Base-by-base conservation (phyloP, 2,888 invertebrate species). In the Pachydiplax longipennis region DNA sequence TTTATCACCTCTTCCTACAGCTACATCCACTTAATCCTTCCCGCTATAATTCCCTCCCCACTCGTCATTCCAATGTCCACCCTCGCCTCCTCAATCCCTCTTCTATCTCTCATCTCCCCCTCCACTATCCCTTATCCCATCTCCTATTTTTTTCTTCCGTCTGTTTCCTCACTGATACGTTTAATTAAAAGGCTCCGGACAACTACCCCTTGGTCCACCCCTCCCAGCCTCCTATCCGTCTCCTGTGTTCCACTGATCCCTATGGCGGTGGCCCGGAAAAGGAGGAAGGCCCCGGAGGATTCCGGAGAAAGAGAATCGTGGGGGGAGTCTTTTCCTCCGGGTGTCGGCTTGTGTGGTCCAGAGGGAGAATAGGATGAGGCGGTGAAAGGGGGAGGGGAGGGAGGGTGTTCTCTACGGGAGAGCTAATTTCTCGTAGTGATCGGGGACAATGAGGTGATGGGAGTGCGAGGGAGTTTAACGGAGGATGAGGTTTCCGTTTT, bases 351-450 rank as follows among this genome's bases (percentile, higher is more conserved):
- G 87, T 87, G 87, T 87, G 87, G 87, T 87, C 87, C 87, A 87
- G 87, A 58, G 37, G 12, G 37, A 37, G 82, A 53, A 53, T 53
- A 73, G 37, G 10, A 35, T 35, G 81, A 37, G 40, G 81, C 15
- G 37, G 81, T n/a, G 37, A 22, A 12, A 1, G n/a, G 37, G 2
- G 15, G 87, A n/a, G 65, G 87, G 61, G 35, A 12, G 73, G 25
- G 25, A 22, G 73, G 73, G 25, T 73, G 73, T 61, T 65, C 87
- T 87, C 61, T 37, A 87, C 87, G 87, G 87, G 87, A 87, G 87
- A 87, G 87, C 87, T 87, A 87, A 87, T 87, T 87, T 87, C 87
- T 87, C 87, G 87, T 87, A 87, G 87, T 87, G 87, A 87, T 87
- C 61, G 61, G 37, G 87, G 87, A 87, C 87, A 87, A 87, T 87